phyloP scores from a whole-genome alignment of 2,888 invertebrate genomes.

The Pristionchus maxplancki region DNA sequence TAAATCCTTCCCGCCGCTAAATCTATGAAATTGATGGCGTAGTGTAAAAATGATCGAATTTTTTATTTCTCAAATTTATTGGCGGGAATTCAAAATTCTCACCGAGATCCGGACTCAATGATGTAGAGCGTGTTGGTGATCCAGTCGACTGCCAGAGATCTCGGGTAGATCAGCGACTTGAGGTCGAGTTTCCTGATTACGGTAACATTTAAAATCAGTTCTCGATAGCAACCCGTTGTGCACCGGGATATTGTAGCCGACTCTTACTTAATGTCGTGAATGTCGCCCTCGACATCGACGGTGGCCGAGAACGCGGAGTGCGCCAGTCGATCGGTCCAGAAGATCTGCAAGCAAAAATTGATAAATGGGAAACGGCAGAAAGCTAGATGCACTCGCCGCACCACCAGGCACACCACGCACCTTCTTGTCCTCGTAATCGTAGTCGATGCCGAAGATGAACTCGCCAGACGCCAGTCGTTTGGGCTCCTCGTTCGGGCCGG shows the following conservation, averaged over 20 bases:
- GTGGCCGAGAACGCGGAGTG: constrained; percentile 75
- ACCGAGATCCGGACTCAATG: constrained; percentile 61
- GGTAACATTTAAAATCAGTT: constrained; percentile 3
- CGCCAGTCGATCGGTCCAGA: constrained; percentile 84
- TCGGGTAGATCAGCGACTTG: constrained; percentile 75
- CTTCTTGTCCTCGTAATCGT: constrained; percentile 90
- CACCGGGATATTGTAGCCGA: not conserved
- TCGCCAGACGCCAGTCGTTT: constrained; percentile 75
- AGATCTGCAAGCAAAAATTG: constrained; percentile 70
- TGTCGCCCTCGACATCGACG: constrained; percentile 72
- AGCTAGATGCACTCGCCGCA: not conserved
- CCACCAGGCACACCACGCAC: constrained; percentile 78
- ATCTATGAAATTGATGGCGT: not conserved
- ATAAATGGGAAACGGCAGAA: not conserved
- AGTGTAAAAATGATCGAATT: not conserved
- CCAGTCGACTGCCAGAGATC: constrained; percentile 92
- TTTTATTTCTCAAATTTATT: not conserved
- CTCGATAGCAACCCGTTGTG: not conserved
- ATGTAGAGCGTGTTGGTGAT: constrained; percentile 93
- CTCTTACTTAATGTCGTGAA: constrained; percentile 70
- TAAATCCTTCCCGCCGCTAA: not conserved
- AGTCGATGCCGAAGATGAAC: constrained; percentile 87
- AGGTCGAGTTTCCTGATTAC: constrained; percentile 70
- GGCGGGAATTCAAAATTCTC: constrained; percentile 1
- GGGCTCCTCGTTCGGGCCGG: constrained; percentile 64